phyloP scores from a whole-genome alignment of 1,140 invertebrate species.

The Idris sp. region DNA sequence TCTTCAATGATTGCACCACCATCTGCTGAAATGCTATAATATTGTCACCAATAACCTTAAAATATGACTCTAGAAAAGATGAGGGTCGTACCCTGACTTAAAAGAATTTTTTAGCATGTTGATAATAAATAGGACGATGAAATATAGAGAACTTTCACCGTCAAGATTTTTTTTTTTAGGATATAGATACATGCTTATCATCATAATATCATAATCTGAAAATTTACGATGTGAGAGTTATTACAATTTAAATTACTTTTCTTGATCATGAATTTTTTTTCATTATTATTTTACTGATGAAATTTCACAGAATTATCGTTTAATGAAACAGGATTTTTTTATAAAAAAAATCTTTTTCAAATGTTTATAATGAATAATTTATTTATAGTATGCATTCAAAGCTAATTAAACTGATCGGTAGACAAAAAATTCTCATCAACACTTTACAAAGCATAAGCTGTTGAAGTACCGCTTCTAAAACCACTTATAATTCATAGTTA shows the following conservation, averaged over 20 bases:
- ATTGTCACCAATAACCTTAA: slow-evolving; percentile 32
- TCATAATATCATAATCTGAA: too few species aligned
- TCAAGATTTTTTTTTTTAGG: slow-evolving; percentile 8
- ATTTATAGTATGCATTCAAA: background rate
- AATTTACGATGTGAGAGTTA: too few species aligned
- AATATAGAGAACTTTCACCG: slow-evolving; percentile 1
- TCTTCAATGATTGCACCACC: slow-evolving; percentile 11
- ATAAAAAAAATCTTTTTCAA: too few species aligned
- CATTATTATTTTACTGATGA: too few species aligned
- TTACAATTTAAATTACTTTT: too few species aligned
- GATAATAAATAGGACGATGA: slow-evolving; percentile 37
- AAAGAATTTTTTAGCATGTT: slow-evolving; percentile 31
- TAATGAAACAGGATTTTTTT: too few species aligned
- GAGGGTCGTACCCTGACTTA: slow-evolving; percentile 16
- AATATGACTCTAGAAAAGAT: slow-evolving; percentile 9
- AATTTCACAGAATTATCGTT: too few species aligned
- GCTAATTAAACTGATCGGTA: slow-evolving; percentile 32
- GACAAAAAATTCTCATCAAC: slow-evolving; percentile 21
- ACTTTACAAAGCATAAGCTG: slow-evolving; percentile 24
- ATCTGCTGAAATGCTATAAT: slow-evolving; percentile 23
- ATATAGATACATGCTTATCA: too few species aligned
- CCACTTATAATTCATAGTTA: slow-evolving; percentile 39
- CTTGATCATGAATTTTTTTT: too few species aligned
- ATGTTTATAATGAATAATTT: too few species aligned
- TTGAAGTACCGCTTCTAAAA: slow-evolving; percentile 27